A percentile compares a stretch with the other conserved stretches of the same genome.
Evolutionary conservation across 2,888 invertebrate genomes (phyloP).

Genomic region (Clitarchus hookeri): DNA sequence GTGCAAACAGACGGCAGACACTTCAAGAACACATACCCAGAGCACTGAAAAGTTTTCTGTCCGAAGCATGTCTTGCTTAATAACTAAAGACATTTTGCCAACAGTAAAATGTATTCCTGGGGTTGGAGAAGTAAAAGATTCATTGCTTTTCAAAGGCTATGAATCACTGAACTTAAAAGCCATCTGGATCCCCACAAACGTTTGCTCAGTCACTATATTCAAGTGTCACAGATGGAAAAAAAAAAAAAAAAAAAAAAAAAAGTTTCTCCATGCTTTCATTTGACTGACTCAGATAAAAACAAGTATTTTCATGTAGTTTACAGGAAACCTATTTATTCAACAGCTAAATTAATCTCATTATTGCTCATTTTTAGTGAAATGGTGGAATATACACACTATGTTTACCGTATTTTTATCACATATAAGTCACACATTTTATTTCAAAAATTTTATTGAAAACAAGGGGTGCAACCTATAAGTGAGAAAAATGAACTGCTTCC

Average conservation of each 20-base stretch:
- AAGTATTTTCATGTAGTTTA: too few relatives aligned
- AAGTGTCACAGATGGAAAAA: not conserved
- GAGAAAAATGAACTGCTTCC: too few relatives aligned
- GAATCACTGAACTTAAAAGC: not conserved
- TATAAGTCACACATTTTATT: too few relatives aligned
- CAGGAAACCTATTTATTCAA: too few relatives aligned
- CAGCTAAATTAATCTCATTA: too few relatives aligned
- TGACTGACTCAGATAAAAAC: not conserved
- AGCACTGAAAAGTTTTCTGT: not conserved
- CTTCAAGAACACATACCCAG: not conserved
- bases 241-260: not conserved
- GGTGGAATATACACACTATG: too few relatives aligned
- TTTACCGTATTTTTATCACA: too few relatives aligned
- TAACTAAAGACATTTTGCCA: not conserved
- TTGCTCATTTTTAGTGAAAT: too few relatives aligned
- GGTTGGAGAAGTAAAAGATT: not conserved
- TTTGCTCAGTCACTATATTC: not conserved
- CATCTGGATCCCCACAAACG: not conserved
- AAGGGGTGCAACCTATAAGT: too few relatives aligned
- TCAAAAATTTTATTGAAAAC: too few relatives aligned
- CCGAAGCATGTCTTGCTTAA: not conserved
- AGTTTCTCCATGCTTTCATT: not conserved
- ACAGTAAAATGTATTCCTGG: slow-evolving; percentile 18
- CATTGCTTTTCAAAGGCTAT: slow-evolving; percentile 16
- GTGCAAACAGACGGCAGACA: not conserved